Evolutionary conservation across 2,113 vertebrate species (phyloP).

Genomic region (Halichoerus grypus): DNA sequence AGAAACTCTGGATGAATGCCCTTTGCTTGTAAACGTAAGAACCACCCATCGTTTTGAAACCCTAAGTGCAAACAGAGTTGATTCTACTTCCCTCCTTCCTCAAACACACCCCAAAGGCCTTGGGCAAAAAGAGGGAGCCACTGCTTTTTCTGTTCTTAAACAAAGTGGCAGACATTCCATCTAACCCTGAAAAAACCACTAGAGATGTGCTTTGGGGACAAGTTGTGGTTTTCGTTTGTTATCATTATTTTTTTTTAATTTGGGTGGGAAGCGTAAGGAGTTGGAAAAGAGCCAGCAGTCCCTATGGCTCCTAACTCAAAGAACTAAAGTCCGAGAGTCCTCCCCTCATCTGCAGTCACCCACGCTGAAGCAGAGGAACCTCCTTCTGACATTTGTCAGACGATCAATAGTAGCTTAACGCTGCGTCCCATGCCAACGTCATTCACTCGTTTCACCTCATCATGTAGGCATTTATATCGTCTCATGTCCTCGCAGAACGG

Average conservation of each 20-base stretch:
- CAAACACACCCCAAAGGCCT: neutral
- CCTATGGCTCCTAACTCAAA: neutral
- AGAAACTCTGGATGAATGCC: neutral
- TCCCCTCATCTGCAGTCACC: neutral
- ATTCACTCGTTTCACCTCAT: neutral
- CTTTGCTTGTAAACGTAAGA: conserved; percentile 43
- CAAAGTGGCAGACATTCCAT: neutral
- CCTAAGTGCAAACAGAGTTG: neutral
- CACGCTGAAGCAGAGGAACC: neutral
- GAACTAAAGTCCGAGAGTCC: neutral
- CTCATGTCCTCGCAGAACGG: neutral
- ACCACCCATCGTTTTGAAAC: neutral
- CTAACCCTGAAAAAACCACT: neutral
- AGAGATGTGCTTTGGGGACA: neutral
- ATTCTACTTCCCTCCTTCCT: neutral
- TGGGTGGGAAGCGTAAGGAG: neutral
- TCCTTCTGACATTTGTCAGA: neutral
- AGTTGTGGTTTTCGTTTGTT: neutral
- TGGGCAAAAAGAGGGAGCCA: neutral
- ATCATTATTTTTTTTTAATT: neutral
- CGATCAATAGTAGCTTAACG: neutral
- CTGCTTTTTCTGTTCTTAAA: conserved; percentile 23
- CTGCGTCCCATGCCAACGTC: neutral
- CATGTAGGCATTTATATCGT: neutral
- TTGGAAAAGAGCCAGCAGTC: neutral